Evolutionary conservation across 2,113 vertebrate species (phyloP).

Genomic region (Cephalopterus ornatus): DNA sequence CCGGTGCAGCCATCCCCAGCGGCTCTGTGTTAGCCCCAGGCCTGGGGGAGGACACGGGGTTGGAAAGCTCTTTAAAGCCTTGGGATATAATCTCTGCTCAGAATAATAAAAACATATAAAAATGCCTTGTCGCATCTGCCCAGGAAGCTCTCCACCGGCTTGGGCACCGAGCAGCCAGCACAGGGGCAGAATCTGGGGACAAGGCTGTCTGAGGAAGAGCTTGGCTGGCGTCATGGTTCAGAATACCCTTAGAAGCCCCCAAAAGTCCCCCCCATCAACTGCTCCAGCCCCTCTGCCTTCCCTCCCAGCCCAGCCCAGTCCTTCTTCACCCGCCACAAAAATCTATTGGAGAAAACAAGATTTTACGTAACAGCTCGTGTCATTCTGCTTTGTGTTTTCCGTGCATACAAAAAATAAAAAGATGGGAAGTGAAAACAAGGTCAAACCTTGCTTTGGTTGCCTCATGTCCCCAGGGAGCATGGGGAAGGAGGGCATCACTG

Average conservation of each 20-base stretch:
- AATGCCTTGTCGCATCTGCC: neutral
- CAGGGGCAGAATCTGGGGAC: neutral
- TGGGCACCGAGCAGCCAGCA: rapidly evolving
- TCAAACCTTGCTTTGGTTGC: neutral
- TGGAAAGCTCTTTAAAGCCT: slow-evolving; percentile 23
- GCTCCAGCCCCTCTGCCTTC: neutral
- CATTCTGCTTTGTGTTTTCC: neutral
- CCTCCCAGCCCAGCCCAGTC: neutral
- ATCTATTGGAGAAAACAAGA: neutral
- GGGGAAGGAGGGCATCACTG: neutral
- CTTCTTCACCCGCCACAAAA: neutral
- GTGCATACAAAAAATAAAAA: neutral
- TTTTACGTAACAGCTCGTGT: neutral
- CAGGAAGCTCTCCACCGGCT: rapidly evolving
- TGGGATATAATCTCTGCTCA: neutral
- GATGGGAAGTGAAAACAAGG: slow-evolving; percentile 6
- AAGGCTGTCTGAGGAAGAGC: neutral
- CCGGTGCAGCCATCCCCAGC: neutral
- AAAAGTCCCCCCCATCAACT: neutral
- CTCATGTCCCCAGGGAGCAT: neutral
- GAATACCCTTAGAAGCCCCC: neutral
- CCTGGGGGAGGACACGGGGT: neutral
- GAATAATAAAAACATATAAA: neutral
- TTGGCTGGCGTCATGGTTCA: neutral
- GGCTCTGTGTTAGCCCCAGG: neutral